Evolutionary conservation across 2,888 invertebrate species (phyloP).

Genomic region (Julus scanicus): DNA sequence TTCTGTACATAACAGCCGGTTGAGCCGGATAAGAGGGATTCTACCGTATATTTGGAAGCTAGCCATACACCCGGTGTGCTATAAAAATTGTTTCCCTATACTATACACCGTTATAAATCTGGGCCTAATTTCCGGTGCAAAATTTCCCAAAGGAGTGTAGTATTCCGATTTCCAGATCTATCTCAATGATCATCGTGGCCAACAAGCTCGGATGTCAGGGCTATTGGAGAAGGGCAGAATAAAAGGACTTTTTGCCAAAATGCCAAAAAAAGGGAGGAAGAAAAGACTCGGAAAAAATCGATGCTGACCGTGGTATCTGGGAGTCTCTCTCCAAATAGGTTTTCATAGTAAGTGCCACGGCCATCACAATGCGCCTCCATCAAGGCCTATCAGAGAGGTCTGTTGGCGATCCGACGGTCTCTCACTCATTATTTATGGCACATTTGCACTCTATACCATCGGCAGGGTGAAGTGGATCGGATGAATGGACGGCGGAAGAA

Average conservation of each 20-base stretch:
- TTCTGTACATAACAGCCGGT: no score
- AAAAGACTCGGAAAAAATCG: not conserved
- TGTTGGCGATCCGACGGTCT: not conserved
- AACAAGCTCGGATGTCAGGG: not conserved
- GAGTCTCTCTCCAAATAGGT: not conserved
- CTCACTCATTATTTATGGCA: slow-evolving; percentile 19
- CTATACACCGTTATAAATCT: no score
- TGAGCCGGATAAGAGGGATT: no score
- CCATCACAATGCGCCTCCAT: slow-evolving; percentile 11
- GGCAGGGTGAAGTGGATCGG: not conserved
- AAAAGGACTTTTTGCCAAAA: not conserved
- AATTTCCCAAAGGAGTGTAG: no score
- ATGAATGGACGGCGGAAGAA: slow-evolving; percentile 3
- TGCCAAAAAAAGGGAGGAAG: not conserved
- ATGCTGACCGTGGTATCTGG: not conserved
- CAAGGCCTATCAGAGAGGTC: slow-evolving; percentile 11
- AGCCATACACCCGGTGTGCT: no score
- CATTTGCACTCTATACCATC: slow-evolving; percentile 11
- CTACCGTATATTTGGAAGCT: no score
- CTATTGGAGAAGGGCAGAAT: not conserved
- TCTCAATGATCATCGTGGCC: not conserved
- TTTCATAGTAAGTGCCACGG: not conserved
- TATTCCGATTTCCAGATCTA: no score
- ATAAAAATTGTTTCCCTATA: no score
- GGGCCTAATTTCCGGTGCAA: no score